Conservation (phyloP, 2,113 vertebrate genomes). For the Daphoenositta chrysoptera region DNA sequence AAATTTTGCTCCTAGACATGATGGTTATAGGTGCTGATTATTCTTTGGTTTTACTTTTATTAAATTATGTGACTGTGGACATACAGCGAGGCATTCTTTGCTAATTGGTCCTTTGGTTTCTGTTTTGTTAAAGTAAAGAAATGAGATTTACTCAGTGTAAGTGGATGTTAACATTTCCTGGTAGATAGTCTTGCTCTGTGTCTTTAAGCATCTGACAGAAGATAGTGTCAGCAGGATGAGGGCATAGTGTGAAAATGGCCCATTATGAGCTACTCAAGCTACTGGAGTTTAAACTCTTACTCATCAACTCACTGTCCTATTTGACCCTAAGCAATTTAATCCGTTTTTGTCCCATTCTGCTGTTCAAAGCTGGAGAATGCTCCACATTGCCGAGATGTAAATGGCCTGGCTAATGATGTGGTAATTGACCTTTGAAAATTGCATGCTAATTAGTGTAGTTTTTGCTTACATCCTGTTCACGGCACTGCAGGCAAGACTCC, state of each 20-base stretch:
- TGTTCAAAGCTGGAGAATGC: neutral
- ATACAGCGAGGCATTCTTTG: neutral
- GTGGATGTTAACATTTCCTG: neutral
- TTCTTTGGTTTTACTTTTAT: neutral
- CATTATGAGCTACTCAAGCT: neutral
- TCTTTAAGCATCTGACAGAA: neutral
- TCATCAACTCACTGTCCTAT: neutral
- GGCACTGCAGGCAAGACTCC: neutral
- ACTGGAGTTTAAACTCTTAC: neutral
- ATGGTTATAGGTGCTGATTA: neutral
- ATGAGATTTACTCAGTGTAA: neutral
- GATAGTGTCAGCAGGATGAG: neutral
- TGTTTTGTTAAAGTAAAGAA: neutral
- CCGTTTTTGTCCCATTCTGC: neutral
- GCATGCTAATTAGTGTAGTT: neutral
- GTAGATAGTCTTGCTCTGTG: neutral
- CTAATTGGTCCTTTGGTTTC: neutral
- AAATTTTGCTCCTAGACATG: neutral
- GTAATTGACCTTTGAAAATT: conserved; percentile 6
- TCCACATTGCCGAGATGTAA: neutral
- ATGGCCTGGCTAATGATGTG: neutral
- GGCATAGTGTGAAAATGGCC: neutral
- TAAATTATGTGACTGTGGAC: neutral
- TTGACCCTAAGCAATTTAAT: neutral
- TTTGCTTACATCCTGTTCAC: neutral